A percentile compares a stretch with the other conserved stretches of the same genome.
These are phyloP conservation scores for Temnothorax unifasciatus DNA, from an alignment of 2,888 invertebrate species.

Conservation along the genomic window DNA sequence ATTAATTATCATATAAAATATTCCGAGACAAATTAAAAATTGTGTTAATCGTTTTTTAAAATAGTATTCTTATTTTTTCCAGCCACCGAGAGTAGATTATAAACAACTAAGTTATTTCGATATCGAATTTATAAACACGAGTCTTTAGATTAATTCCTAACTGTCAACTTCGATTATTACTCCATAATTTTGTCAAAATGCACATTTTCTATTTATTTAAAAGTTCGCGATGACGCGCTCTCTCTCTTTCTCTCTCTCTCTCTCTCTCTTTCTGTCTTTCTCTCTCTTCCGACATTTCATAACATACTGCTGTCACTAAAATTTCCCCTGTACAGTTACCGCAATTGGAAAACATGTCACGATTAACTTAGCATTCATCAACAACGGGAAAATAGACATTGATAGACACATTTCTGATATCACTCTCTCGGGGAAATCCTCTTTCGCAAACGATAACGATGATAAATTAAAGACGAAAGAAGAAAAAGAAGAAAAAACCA, in stretches of 20 bases:
- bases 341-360: background rate
- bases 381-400: slow-evolving; percentile 10
- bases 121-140: background rate
- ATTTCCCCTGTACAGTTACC: background rate
- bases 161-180: background rate
- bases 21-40: background rate
- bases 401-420: background rate
- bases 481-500: background rate
- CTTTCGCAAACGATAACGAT: slow-evolving; percentile 7
- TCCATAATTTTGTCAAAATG: background rate
- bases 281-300: slow-evolving; percentile 6
- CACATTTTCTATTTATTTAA: background rate
- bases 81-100: background rate
- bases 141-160: background rate
- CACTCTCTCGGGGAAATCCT: background rate
- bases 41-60: too few species aligned
- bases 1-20: background rate
- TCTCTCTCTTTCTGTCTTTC: background rate
- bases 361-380: background rate
- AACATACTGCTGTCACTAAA: background rate
- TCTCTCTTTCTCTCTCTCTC: background rate
- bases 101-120: background rate
- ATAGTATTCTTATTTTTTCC: background rate
- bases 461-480: background rate
- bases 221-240: background rate